Conservation (phyloP, 2,113 vertebrate genomes). For the Acrocephalus arundinaceus region DNA sequence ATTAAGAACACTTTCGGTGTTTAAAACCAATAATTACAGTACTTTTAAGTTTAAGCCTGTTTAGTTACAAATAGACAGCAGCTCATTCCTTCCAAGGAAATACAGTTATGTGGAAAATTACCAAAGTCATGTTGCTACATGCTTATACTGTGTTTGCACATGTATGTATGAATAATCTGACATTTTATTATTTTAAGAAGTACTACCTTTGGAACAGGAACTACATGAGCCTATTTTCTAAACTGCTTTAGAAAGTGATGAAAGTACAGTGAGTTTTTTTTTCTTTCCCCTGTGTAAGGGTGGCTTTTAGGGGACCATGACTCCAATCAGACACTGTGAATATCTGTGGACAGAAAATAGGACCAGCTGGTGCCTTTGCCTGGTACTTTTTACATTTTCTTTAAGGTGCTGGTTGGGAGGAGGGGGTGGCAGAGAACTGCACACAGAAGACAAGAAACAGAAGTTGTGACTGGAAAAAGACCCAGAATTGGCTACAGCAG, state of each 20-base stretch:
- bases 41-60: not conserved
- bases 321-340: not conserved
- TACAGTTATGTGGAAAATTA: not conserved
- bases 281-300: not conserved
- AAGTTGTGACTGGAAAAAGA: constrained; percentile 58
- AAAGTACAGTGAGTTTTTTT: not conserved
- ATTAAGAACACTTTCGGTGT: not conserved
- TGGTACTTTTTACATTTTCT: constrained; percentile 47
- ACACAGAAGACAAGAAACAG: constrained; percentile 63
- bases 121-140: not conserved
- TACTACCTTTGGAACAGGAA: not conserved
- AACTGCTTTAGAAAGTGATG: not conserved
- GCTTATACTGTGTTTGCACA: not conserved
- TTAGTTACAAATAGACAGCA: not conserved
- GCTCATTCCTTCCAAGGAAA: not conserved
- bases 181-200: not conserved
- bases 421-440: not conserved
- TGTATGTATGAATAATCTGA: not conserved
- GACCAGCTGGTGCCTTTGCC: constrained; percentile 52
- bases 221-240: not conserved
- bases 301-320: not conserved
- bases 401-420: constrained; percentile 24
- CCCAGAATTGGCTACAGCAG: constrained; percentile 40
- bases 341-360: constrained; percentile 34
- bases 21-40: not conserved